These are phyloP conservation scores for Zosterops borbonicus DNA, from an alignment of 2,113 vertebrate genomes.

Conservation along the genomic window DNA sequence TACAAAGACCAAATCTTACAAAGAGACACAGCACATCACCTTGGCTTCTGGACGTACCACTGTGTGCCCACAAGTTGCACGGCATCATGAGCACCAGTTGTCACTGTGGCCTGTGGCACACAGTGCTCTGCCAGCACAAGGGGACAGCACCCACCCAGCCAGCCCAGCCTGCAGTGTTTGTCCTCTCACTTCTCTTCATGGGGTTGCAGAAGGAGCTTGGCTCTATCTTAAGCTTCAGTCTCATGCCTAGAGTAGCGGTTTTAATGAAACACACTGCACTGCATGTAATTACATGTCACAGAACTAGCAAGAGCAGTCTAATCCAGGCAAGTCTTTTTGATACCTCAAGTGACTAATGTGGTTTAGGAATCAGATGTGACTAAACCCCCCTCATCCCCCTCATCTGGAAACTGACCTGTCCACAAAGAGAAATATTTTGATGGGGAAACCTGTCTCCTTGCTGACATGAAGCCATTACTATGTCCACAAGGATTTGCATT, in stretches of 20 bases:
- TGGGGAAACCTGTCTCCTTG: background rate
- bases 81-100: background rate
- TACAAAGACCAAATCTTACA: background rate
- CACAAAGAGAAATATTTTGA: background rate
- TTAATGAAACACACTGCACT: background rate
- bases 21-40: background rate
- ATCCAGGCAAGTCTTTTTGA: background rate
- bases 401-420: background rate
- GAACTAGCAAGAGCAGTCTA: background rate
- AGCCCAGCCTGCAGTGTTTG: background rate
- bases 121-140: background rate
- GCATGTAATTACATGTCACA: background rate
- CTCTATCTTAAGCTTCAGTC: background rate
- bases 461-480: background rate
- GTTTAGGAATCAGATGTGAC: background rate
- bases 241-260: background rate
- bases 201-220: background rate
- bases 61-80: rapidly evolving
- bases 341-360: background rate
- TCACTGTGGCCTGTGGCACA: rapidly evolving
- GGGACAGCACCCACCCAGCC: no score
- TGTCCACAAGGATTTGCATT: background rate
- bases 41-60: background rate
- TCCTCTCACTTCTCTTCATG: background rate
- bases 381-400: background rate